Evolutionary conservation across 1,140 invertebrate genomes (phyloP).

Genomic region (Philopotamus ludificatus): DNA sequence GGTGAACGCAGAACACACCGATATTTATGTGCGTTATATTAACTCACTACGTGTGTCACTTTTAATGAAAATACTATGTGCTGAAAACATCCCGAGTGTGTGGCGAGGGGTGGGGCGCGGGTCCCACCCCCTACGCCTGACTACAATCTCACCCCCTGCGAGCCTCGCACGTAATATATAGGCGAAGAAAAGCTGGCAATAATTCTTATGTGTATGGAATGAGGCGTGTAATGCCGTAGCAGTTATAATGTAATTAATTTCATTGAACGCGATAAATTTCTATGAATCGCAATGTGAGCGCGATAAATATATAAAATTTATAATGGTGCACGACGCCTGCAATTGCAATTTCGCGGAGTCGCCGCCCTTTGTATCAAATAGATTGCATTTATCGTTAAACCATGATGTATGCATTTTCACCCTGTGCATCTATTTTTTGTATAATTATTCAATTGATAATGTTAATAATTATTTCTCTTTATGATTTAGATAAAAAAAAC

Average conservation of each 20-base stretch:
- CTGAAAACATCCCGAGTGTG: constrained; percentile 29
- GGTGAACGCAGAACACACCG: constrained; percentile 20
- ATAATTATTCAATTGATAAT: too few relatives aligned
- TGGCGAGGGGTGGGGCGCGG: not conserved
- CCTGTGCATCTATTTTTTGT: too few relatives aligned
- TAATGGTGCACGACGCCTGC: not conserved
- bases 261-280: constrained; percentile 32
- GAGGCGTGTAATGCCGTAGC: constrained; percentile 32
- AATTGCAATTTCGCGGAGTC: too few relatives aligned
- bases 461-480: too few relatives aligned
- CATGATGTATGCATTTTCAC: too few relatives aligned
- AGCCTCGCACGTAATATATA: constrained; percentile 17
- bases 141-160: not conserved
- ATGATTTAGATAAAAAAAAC: too few relatives aligned
- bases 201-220: constrained; percentile 36
- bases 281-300: constrained; percentile 25
- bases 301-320: not conserved
- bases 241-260: constrained; percentile 41
- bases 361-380: too few relatives aligned
- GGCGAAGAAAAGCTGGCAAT: constrained; percentile 32
- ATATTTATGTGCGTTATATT: constrained; percentile 43
- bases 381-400: too few relatives aligned
- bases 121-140: not conserved
- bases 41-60: constrained; percentile 42
- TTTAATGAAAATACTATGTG: constrained; percentile 43